These are phyloP conservation scores for Tetrax tetrax DNA, from an alignment of 2,113 vertebrate genomes.

Conservation along the genomic window DNA sequence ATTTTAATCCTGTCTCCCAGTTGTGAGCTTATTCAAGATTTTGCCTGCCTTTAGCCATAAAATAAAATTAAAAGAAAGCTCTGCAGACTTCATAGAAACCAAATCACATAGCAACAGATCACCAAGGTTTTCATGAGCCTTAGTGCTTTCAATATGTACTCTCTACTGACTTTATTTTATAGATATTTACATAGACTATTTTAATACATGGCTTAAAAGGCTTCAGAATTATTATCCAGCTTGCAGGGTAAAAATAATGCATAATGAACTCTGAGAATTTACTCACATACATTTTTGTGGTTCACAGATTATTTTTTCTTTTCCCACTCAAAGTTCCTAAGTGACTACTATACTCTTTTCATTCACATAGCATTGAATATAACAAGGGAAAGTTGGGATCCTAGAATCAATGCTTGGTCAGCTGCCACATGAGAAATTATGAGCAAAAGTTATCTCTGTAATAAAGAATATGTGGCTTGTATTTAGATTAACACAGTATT, in stretches of 20 bases:
- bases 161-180: background rate
- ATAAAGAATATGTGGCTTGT: background rate
- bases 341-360: background rate
- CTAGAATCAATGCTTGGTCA: background rate
- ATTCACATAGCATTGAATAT: background rate
- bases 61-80: background rate
- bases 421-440: background rate
- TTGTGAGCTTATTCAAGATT: conserved; percentile 11
- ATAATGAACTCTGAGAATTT: background rate
- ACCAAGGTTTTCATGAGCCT: background rate
- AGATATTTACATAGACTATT: conserved; percentile 15
- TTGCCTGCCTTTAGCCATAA: background rate
- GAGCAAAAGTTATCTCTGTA: background rate
- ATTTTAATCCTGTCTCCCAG: background rate
- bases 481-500: background rate
- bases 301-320: background rate
- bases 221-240: background rate
- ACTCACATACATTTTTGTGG: background rate
- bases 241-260: background rate
- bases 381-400: background rate
- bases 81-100: background rate
- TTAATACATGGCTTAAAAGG: conserved; percentile 2
- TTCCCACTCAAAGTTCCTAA: background rate
- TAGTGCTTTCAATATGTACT: background rate
- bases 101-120: conserved; percentile 46